phyloP scores from a whole-genome alignment of 2,888 invertebrate genomes.

The Oxytorus armatus region DNA sequence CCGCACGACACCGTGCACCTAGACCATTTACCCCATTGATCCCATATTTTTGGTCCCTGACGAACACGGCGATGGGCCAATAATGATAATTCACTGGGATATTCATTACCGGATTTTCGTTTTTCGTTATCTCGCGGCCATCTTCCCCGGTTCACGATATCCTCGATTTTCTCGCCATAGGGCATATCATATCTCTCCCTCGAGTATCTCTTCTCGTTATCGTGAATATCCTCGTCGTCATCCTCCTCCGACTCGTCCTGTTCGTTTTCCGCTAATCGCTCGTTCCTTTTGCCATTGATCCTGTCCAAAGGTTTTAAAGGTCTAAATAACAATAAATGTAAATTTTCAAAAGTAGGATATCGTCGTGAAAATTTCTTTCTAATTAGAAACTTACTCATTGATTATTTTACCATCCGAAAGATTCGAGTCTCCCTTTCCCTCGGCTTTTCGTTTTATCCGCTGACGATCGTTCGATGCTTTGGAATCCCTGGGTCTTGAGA shows the following conservation, averaged over 20 bases:
- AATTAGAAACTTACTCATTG: too few relatives aligned
- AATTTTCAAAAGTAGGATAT: too few relatives aligned
- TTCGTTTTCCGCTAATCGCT: background rate
- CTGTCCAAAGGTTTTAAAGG: background rate
- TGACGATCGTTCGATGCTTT: too few relatives aligned
- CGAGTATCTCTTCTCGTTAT: slow-evolving; percentile 8
- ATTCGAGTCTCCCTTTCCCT: too few relatives aligned
- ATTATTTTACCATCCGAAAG: too few relatives aligned
- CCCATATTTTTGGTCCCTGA: slow-evolving; percentile 83
- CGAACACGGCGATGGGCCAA: slow-evolving; percentile 44
- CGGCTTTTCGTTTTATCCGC: too few relatives aligned
- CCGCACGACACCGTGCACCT: slow-evolving; percentile 85
- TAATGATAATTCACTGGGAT: slow-evolving; percentile 12
- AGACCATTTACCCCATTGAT: slow-evolving; percentile 85
- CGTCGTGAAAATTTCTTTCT: too few relatives aligned
- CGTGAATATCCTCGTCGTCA: slow-evolving; percentile 21
- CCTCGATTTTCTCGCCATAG: slow-evolving; percentile 20
- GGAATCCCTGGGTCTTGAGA: too few relatives aligned
- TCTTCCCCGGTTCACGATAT: background rate
- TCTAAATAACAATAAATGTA: background rate
- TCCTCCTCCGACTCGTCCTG: slow-evolving; percentile 41
- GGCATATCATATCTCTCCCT: background rate
- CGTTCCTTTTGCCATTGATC: background rate
- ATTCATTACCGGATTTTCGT: slow-evolving; percentile 50
- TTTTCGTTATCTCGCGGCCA: slow-evolving; percentile 10